Evolutionary conservation across 2,888 invertebrate genomes (phyloP), one percentile per base, ranked within the genome.

Genomic region (Sarcophaga rosellei): DNA sequence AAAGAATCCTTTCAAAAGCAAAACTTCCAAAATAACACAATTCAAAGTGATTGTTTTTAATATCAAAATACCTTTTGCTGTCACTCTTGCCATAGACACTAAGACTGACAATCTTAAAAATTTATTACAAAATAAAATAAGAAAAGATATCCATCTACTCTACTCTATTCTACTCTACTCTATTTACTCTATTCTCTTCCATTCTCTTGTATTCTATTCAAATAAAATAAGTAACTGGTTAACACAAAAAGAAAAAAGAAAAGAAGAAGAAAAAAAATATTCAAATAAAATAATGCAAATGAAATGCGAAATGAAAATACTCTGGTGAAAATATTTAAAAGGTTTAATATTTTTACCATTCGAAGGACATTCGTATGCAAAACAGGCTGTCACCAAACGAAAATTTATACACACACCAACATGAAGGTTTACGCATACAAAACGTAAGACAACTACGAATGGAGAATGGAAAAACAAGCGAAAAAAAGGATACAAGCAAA

Each of bases 331-430:
- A 70, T 70, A 70, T 78, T 78, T 78, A 78, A 78, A 78, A 77
- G 70, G 78, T 78, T 70, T 21, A 68, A 68, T 45, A 68, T 45
- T 68, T 68, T 45, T 15, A 53, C 44, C 44, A 78, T 78, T 45
- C 62, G 70, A 78, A 70, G 78, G 78, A 70, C 69, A 78, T 78
- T 69, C 70, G 63, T 78, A 70, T 70, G 78, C 78, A 78, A 78
- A 70, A 20, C 47, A 70, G 70, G 45, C 63, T 73, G 63, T 72
- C 72, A 80, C 23, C 72, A 72, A 57, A 10, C 35, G 20, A 44
- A 59, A 66, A 6, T 25, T 3, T 17, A 80, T 57, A 66, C n/a
- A 57, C 44, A 53, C 17, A 53, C 17, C 15, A 4, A 53, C 17
- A 53, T 53, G 3, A 53, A 17, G 35, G 8, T 10, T 35, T 15